Evolutionary conservation across 2,888 invertebrate genomes (phyloP).

Genomic region (Stegana nigrithorax): DNA sequence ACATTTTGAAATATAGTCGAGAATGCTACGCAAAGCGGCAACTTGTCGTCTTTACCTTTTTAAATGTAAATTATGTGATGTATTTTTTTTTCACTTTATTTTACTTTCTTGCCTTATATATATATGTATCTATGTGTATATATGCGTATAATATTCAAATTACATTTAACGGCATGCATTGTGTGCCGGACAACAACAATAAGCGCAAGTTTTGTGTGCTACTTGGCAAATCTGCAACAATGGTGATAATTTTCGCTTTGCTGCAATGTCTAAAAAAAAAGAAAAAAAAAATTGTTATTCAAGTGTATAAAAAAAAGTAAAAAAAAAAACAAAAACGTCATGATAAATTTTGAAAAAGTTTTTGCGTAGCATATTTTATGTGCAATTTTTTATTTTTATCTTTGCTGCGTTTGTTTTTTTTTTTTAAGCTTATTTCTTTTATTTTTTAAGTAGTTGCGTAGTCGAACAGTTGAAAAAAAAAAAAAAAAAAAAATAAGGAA

Average conservation of each 20-base stretch:
- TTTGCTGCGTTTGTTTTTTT: neutral
- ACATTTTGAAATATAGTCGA: constrained; percentile 11
- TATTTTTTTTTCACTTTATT: neutral
- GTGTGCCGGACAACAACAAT: constrained; percentile 12
- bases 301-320: neutral
- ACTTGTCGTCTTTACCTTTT: constrained; percentile 16
- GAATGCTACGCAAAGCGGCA: neutral
- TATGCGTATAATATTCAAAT: constrained; percentile 30
- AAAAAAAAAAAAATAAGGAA: no score
- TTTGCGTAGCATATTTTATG: no score
- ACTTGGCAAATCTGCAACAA: constrained; percentile 47
- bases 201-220: constrained; percentile 34
- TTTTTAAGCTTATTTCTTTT: no score
- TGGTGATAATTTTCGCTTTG: constrained; percentile 52
- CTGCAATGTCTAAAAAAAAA: constrained; percentile 23
- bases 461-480: no score
- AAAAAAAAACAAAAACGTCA: constrained; percentile 15
- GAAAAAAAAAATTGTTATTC: neutral
- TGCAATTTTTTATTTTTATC: no score
- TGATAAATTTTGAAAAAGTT: constrained; percentile 51
- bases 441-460: no score
- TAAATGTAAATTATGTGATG: constrained; percentile 19
- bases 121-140: neutral
- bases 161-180: constrained; percentile 23
- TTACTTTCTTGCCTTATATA: neutral